phyloP scores from a whole-genome alignment of 2,113 vertebrate species.

The Proteles cristata region DNA sequence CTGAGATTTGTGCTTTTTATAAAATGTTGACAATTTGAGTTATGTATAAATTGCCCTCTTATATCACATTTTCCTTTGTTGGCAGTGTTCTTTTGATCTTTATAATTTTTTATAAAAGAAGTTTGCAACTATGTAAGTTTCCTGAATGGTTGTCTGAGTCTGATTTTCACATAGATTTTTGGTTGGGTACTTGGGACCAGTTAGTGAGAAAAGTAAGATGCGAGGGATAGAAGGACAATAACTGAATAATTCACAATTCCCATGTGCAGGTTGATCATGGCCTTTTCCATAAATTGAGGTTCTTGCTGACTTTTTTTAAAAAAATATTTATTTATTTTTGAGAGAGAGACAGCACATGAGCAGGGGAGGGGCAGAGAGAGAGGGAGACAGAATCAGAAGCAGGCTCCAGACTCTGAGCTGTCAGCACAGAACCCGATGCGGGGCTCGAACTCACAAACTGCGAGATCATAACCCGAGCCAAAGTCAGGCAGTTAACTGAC shows the following conservation, averaged over 20 bases:
- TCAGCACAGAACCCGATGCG: too few species aligned
- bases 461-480: too few species aligned
- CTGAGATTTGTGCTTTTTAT: constrained; percentile 68
- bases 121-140: not conserved
- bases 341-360: too few species aligned
- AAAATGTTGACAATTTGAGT: constrained; percentile 65
- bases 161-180: not conserved
- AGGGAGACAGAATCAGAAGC: too few species aligned
- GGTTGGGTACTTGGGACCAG: not conserved
- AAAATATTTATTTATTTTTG: too few species aligned
- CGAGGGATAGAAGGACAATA: not conserved
- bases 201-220: not conserved
- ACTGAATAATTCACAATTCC: constrained; percentile 32
- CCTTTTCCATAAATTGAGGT: not conserved
- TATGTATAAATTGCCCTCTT: constrained; percentile 55
- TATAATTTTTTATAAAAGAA: constrained; percentile 70
- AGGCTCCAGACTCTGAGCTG: too few species aligned
- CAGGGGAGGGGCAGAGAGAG: too few species aligned
- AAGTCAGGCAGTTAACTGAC: too few species aligned
- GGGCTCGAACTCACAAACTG: too few species aligned
- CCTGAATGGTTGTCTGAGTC: not conserved
- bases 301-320: not conserved
- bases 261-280: not conserved
- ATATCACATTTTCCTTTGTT: constrained; percentile 65
- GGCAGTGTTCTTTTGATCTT: constrained; percentile 70